These are phyloP conservation scores for Percopsis transmontana DNA, from an alignment of 2,113 vertebrate genomes.

Conservation along the genomic window DNA sequence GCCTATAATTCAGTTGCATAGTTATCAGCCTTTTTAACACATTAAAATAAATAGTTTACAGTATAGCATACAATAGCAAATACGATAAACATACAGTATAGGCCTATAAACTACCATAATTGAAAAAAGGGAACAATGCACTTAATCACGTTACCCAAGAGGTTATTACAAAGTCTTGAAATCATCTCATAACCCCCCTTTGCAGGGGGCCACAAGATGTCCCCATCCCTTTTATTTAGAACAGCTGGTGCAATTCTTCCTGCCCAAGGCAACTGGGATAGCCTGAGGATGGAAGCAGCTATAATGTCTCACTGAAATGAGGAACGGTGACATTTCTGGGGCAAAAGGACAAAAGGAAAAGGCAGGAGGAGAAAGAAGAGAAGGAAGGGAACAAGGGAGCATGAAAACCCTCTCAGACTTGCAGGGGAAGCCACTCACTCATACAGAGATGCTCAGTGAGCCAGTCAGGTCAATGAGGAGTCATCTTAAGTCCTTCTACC, in stretches of 20 bases:
- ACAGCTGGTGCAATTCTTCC: neutral
- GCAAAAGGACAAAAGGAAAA: slow-evolving; percentile 35
- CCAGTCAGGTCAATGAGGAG: slow-evolving; percentile 43
- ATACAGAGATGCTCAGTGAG: slow-evolving; percentile 41
- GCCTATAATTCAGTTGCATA: too few species aligned
- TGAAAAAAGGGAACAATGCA: too few species aligned
- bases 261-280: slow-evolving; percentile 1
- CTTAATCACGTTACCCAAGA: too few species aligned
- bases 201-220: neutral
- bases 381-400: slow-evolving; percentile 22
- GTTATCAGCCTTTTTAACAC: too few species aligned
- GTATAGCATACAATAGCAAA: too few species aligned
- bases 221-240: neutral
- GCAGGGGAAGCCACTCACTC: slow-evolving; percentile 46
- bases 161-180: too few species aligned
- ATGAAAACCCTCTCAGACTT: slow-evolving; percentile 57
- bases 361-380: slow-evolving; percentile 24
- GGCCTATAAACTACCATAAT: too few species aligned
- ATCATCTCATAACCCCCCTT: neutral
- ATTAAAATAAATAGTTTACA: too few species aligned
- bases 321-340: slow-evolving; percentile 52
- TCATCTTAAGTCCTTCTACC: slow-evolving; percentile 2
- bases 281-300: slow-evolving; percentile 19
- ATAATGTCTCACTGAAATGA: slow-evolving; percentile 36
- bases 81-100: too few species aligned